Percentiles rank a stretch among this genome's conserved stretches.
Conservation (phyloP, 2,797 vertebrate genomes). For the Diplodus puntazzo region DNA sequence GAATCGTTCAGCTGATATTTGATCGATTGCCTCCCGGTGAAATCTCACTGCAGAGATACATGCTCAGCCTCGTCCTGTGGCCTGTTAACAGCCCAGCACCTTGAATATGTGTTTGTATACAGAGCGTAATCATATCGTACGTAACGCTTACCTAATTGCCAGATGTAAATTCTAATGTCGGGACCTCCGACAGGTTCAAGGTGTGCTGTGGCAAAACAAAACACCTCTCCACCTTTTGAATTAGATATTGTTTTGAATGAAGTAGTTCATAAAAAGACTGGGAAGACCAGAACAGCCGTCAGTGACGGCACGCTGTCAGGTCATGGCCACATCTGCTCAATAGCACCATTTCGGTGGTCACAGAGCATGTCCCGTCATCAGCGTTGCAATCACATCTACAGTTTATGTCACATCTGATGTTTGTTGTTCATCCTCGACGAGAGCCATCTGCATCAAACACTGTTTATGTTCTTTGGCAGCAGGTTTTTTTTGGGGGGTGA, state of each 20-base stretch:
- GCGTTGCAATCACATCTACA: conserved; percentile 13
- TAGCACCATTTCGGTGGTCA: conserved; percentile 1
- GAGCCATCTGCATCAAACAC: conserved; percentile 32
- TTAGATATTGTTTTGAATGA: not conserved
- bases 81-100: not conserved
- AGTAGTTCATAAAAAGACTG: not conserved
- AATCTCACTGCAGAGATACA: not conserved
- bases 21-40: not conserved
- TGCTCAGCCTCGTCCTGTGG: conserved; percentile 7
- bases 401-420: conserved; percentile 16
- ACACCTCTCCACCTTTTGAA: not conserved
- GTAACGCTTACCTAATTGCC: conserved; percentile 21
- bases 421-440: conserved; percentile 18
- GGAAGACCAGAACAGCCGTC: not conserved
- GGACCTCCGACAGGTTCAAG: not conserved
- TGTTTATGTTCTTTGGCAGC: conserved; percentile 20
- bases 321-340: conserved; percentile 22
- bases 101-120: not conserved
- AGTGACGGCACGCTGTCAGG: not conserved
- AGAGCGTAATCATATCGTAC: conserved; percentile 15
- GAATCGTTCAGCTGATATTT: conserved; percentile 8
- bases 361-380: conserved; percentile 2
- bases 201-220: conserved; percentile 12
- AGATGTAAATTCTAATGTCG: not conserved
- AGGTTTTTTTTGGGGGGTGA: conserved; percentile 3